phyloP scores from a whole-genome alignment of 2,797 vertebrate species.

The Anabas testudineus region DNA sequence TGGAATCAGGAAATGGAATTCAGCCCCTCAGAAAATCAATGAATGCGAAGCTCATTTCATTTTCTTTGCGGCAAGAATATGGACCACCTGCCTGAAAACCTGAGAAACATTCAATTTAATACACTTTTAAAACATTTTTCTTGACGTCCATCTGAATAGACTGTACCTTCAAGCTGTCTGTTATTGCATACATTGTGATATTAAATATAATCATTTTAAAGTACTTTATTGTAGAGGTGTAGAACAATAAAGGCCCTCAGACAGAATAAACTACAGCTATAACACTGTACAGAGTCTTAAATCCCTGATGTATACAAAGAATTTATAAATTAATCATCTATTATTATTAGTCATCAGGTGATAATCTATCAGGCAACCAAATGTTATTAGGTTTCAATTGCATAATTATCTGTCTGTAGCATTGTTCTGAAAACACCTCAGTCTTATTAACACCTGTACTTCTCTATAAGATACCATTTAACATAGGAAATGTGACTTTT shows the following conservation, averaged over 20 bases:
- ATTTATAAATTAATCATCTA: too few relatives aligned
- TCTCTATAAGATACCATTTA: neutral
- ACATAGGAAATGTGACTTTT: slow-evolving; percentile 9
- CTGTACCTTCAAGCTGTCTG: too few relatives aligned
- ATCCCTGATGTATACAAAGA: too few relatives aligned
- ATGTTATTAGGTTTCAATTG: neutral
- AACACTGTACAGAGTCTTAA: too few relatives aligned
- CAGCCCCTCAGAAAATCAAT: neutral
- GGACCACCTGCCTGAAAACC: neutral
- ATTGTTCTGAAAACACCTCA: neutral
- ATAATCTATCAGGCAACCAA: neutral
- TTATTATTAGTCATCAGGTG: too few relatives aligned
- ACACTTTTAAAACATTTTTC: neutral
- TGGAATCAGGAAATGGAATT: neutral
- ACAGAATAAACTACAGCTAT: neutral
- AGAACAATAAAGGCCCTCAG: neutral
- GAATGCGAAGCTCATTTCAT: slow-evolving; percentile 9
- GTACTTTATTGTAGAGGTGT: neutral
- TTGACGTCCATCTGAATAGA: too few relatives aligned
- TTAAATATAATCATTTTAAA: neutral
- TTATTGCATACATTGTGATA: too few relatives aligned
- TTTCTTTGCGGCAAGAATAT: neutral
- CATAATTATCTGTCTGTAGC: neutral
- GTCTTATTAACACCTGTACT: too few relatives aligned
- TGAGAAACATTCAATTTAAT: neutral